Percentiles rank a stretch among this genome's conserved stretches.
Evolutionary conservation across 2,888 invertebrate species (phyloP).

Genomic region (Macroteleia sp.): DNA sequence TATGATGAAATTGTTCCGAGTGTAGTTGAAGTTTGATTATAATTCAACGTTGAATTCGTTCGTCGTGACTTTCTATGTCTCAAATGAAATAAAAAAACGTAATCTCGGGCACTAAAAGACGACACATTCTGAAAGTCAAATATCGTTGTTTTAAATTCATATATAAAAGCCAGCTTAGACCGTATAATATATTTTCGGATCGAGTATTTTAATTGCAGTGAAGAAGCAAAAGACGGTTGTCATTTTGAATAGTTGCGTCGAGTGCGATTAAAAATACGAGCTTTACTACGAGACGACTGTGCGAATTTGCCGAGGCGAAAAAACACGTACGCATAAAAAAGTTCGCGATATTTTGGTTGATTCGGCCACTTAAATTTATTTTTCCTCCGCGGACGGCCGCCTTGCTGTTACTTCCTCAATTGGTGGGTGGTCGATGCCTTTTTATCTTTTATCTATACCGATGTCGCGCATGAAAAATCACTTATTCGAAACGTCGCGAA

Average conservation of each 20-base stretch:
- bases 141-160: constrained; percentile 40
- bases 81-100: constrained; percentile 7
- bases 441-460: constrained; percentile 46
- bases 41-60: neutral
- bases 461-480: constrained; percentile 46
- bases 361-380: constrained; percentile 48
- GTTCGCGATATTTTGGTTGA: constrained; percentile 26
- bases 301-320: constrained; percentile 2
- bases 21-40: too few relatives aligned
- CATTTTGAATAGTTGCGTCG: constrained; percentile 29
- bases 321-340: constrained; percentile 11
- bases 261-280: constrained; percentile 57
- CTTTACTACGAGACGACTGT: constrained; percentile 23
- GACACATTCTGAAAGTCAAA: constrained; percentile 32
- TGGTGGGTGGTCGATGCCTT: constrained; percentile 48
- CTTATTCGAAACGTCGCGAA: constrained; percentile 18
- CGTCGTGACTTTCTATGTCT: neutral
- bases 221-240: constrained; percentile 22
- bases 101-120: constrained; percentile 4
- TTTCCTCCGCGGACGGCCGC: constrained; percentile 12
- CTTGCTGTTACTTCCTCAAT: constrained; percentile 44
- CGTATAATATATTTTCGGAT: constrained; percentile 34
- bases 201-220: constrained; percentile 53
- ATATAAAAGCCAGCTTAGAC: constrained; percentile 36
- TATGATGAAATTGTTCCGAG: too few relatives aligned